These are phyloP conservation scores for Graphium colonna DNA, from an alignment of 2,888 invertebrate genomes.

Conservation along the genomic window DNA sequence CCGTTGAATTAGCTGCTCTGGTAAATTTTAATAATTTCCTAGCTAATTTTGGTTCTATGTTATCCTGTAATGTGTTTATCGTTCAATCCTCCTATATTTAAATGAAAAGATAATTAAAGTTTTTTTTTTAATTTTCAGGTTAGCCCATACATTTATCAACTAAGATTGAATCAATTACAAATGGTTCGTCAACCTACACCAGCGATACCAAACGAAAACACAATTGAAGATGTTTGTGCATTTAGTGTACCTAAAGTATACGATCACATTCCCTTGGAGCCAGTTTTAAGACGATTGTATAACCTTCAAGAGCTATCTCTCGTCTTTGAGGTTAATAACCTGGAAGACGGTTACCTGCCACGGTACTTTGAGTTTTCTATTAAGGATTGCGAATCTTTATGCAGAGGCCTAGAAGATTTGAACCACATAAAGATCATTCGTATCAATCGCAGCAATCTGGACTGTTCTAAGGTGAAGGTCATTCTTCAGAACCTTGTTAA, in stretches of 20 bases:
- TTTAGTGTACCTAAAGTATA: conserved; percentile 61
- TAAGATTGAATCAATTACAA: conserved; percentile 75
- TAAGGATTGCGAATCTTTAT: conserved; percentile 79
- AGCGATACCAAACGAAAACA: conserved; percentile 42
- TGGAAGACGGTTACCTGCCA: conserved; percentile 75
- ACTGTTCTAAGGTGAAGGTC: conserved; percentile 79
- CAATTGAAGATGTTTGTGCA: conserved; percentile 57
- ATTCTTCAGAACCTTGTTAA: conserved; percentile 76
- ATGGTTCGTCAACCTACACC: conserved; percentile 74
- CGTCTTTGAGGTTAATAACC: conserved; percentile 64
- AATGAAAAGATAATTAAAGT: too few relatives aligned
- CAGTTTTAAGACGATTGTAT: conserved; percentile 72
- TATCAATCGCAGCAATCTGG: conserved; percentile 81
- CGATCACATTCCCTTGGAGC: conserved; percentile 81
- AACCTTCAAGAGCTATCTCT: conserved; percentile 74
- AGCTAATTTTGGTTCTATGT: too few relatives aligned
- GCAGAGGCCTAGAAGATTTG: conserved; percentile 70
- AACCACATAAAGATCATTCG: conserved; percentile 71
- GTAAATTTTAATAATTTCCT: too few relatives aligned
- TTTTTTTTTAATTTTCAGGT: conserved; percentile 55
- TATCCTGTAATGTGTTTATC: too few relatives aligned
- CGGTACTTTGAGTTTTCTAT: conserved; percentile 82
- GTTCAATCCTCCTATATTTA: too few relatives aligned
- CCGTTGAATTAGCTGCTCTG: conserved; percentile 56
- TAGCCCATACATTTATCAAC: conserved; percentile 71